Evolutionary conservation across 1,140 invertebrate genomes (phyloP).

Genomic region (Zaprionus ornatus): DNA sequence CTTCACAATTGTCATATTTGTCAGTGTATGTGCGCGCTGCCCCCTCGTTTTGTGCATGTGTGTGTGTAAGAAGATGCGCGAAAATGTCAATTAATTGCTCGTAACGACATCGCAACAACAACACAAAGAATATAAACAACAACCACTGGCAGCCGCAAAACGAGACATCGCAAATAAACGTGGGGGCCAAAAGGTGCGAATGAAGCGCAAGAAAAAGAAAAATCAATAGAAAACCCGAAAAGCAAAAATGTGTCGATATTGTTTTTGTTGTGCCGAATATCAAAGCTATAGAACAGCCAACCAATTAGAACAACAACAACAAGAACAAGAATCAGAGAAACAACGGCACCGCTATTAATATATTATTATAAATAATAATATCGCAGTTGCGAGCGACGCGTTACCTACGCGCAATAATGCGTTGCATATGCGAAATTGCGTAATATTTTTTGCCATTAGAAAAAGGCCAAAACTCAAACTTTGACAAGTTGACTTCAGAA

Average conservation of each 20-base stretch:
- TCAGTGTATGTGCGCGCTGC: conserved; percentile 25
- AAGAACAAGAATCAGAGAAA: conserved; percentile 19
- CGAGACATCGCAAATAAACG: conserved; percentile 47
- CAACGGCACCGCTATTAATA: conserved; percentile 59
- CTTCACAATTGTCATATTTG: conserved; percentile 25
- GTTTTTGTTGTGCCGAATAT: conserved; percentile 42
- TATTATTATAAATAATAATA: conserved; percentile 47
- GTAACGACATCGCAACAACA: conserved; percentile 38
- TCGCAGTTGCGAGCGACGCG: conserved; percentile 15
- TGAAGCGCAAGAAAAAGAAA: conserved; percentile 79
- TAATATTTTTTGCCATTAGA: conserved; percentile 57
- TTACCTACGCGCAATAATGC: conserved; percentile 55
- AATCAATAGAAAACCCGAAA: conserved; percentile 66
- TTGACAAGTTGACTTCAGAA: conserved; percentile 44
- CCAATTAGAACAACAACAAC: conserved; percentile 17
- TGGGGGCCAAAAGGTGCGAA: conserved; percentile 70
- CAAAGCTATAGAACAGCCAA: conserved; percentile 43
- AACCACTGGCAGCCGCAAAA: conserved; percentile 24
- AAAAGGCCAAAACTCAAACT: conserved; percentile 38
- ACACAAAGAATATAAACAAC: conserved; percentile 35
- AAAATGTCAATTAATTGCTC: conserved; percentile 72
- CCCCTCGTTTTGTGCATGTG: background rate
- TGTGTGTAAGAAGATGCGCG: conserved; percentile 55
- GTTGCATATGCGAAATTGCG: conserved; percentile 71
- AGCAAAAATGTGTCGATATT: conserved; percentile 68